Evolutionary conservation across 2,888 invertebrate species (phyloP).

Genomic region (Zaprionus obscuricornis): DNA sequence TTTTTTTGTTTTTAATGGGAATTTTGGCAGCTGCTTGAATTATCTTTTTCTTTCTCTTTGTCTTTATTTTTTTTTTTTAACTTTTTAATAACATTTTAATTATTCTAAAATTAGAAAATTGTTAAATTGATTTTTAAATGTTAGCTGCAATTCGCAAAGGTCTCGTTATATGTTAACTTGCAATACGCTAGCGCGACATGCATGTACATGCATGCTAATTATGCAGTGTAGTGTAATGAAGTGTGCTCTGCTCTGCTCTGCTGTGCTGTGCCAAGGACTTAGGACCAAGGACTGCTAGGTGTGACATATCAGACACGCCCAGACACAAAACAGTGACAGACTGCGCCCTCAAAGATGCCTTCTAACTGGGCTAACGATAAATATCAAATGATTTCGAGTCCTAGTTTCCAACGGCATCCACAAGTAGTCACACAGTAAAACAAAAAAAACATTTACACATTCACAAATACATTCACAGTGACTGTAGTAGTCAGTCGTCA

Average conservation of each 20-base stretch:
- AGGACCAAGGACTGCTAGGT: slow-evolving; percentile 28
- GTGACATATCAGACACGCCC: slow-evolving; percentile 40
- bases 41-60: not conserved
- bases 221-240: slow-evolving; percentile 24
- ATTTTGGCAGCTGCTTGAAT: slow-evolving; percentile 22
- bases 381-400: slow-evolving; percentile 71
- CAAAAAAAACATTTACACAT: no score
- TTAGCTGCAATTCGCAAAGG: slow-evolving; percentile 7
- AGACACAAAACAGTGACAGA: slow-evolving; percentile 14
- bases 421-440: slow-evolving; percentile 47
- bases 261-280: slow-evolving; percentile 7
- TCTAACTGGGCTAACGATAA: slow-evolving; percentile 74
- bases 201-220: slow-evolving; percentile 41
- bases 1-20: slow-evolving; percentile 7
- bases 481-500: no score
- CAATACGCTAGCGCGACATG: not conserved
- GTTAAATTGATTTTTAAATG: slow-evolving; percentile 46
- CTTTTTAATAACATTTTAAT: slow-evolving; percentile 52
- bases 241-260: no score
- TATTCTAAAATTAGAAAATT: slow-evolving; percentile 21
- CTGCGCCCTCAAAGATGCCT: slow-evolving; percentile 40
- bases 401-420: slow-evolving; percentile 62
- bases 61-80: not conserved
- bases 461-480: no score
- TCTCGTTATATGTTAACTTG: not conserved